A percentile compares a stretch with the other conserved stretches of the same genome.
Conservation (phyloP, 2,888 invertebrate species). For the Monopis laevigella region DNA sequence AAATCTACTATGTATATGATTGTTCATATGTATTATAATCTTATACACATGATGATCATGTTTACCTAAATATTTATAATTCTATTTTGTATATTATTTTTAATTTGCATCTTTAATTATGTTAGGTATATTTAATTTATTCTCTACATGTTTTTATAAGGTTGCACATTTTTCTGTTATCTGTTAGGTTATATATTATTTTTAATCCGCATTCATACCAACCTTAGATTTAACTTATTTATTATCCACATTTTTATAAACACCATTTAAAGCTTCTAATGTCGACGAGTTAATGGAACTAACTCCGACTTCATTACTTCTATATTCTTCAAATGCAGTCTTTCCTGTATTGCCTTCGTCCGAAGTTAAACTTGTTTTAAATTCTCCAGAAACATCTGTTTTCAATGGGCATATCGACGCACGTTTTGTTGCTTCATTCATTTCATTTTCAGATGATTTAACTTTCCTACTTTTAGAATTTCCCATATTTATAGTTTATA, state of each 20-base stretch:
- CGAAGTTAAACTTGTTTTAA: background rate
- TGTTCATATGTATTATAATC: too few relatives aligned
- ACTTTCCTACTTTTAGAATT: slow-evolving; percentile 54
- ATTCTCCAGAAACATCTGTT: slow-evolving; percentile 20
- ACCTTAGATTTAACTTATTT: too few relatives aligned
- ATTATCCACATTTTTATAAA: too few relatives aligned
- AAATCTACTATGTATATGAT: too few relatives aligned
- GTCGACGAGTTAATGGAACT: slow-evolving; percentile 58
- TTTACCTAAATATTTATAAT: too few relatives aligned
- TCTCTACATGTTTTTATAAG: too few relatives aligned
- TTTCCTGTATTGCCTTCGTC: background rate
- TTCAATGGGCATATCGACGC: slow-evolving; percentile 15
- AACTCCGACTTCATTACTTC: slow-evolving; percentile 32
- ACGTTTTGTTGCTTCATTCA: slow-evolving; percentile 25
- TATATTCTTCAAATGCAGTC: background rate
- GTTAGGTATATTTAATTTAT: background rate
- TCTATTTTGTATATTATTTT: too few relatives aligned
- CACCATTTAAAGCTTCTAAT: slow-evolving; percentile 56
- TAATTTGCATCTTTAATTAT: background rate
- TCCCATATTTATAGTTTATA: slow-evolving; percentile 53
- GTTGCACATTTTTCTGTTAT: too few relatives aligned
- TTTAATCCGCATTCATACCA: too few relatives aligned
- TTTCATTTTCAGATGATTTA: slow-evolving; percentile 35
- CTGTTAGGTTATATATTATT: too few relatives aligned
- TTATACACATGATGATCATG: too few relatives aligned